These are phyloP conservation scores for Portevinia maculata DNA, from an alignment of 2,888 invertebrate species.

Conservation along the genomic window DNA sequence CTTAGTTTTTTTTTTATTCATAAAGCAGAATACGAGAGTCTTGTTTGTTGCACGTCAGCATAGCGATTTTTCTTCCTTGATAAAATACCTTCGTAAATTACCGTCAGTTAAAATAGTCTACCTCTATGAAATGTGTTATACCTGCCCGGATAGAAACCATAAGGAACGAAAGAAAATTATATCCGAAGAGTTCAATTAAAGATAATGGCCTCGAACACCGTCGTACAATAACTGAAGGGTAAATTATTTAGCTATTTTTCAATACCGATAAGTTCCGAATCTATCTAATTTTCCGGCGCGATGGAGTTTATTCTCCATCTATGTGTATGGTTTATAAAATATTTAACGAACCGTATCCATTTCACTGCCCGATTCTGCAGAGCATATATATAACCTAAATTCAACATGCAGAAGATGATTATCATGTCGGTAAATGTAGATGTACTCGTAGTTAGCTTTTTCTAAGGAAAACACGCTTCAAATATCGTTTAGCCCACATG, in stretches of 20 bases:
- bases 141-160: not conserved
- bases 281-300: slow-evolving; percentile 30
- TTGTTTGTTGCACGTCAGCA: no score
- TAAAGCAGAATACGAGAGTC: no score
- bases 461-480: slow-evolving; percentile 15
- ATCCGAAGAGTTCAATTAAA: slow-evolving; percentile 1
- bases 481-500: slow-evolving; percentile 14
- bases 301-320: slow-evolving; percentile 6
- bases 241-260: slow-evolving; percentile 35
- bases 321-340: slow-evolving; percentile 33
- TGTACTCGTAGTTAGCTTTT: slow-evolving; percentile 2
- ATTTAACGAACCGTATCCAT: slow-evolving; percentile 52
- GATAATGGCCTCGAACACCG: slow-evolving; percentile 1
- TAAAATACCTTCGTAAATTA: no score
- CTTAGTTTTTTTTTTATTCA: no score
- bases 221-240: slow-evolving; percentile 7
- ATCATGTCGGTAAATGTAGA: slow-evolving; percentile 7
- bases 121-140: not conserved
- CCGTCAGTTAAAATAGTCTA: no score
- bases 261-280: slow-evolving; percentile 30
- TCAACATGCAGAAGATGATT: slow-evolving; percentile 29
- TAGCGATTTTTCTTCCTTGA: no score
- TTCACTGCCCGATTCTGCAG: not conserved
- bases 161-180: not conserved
- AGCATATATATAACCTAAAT: slow-evolving; percentile 27